These are phyloP conservation scores for Archivesica marissinica DNA, from an alignment of 1,140 invertebrate species.

Conservation along the genomic window DNA sequence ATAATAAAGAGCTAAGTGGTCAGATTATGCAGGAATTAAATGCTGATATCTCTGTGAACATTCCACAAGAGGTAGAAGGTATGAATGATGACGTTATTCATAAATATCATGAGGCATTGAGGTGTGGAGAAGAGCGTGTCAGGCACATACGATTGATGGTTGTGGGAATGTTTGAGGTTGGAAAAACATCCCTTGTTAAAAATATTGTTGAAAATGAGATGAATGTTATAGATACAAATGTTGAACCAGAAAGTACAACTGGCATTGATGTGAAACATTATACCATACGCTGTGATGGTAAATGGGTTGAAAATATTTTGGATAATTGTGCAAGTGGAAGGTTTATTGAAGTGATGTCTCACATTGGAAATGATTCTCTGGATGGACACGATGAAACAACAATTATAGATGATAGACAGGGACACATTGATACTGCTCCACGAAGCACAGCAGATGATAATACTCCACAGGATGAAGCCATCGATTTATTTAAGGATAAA, in stretches of 20 bases:
- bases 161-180: conserved; percentile 51
- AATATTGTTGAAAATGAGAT: background rate
- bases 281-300: background rate
- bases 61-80: conserved; percentile 1
- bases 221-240: background rate
- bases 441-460: background rate
- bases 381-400: too few species aligned
- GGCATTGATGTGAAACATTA: conserved; percentile 25
- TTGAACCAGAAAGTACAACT: conserved; percentile 1
- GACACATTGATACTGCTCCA: too few species aligned
- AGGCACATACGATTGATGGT: conserved; percentile 28
- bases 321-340: background rate
- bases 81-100: conserved; percentile 5
- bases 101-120: conserved; percentile 16
- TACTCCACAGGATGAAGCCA: background rate
- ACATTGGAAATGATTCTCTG: too few species aligned
- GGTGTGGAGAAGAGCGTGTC: background rate
- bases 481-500: background rate
- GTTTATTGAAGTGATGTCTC: background rate
- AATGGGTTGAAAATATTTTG: background rate
- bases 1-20: background rate
- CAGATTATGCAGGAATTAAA: background rate
- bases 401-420: too few species aligned
- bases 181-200: conserved; percentile 41
- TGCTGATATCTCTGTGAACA: background rate